These are phyloP conservation scores for Cathartes aura DNA, from an alignment of 2,113 vertebrate genomes.

Conservation along the genomic window DNA sequence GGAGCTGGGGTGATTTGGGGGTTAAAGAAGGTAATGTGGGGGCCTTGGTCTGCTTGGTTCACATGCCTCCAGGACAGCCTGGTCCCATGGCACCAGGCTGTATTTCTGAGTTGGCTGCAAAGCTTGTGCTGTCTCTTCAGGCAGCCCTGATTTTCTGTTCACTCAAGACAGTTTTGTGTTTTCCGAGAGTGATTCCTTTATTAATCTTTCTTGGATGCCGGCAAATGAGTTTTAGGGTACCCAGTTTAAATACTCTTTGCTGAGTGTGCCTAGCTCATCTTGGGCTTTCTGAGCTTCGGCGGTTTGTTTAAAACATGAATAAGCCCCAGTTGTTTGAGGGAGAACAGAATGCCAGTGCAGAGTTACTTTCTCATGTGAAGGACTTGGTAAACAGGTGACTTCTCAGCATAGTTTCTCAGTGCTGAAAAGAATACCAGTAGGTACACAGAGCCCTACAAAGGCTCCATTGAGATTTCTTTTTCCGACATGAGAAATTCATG, in stretches of 20 bases:
- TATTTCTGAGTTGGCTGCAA: background rate
- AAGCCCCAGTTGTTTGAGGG: background rate
- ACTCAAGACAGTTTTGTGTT: background rate
- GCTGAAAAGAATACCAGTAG: background rate
- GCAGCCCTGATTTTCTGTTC: conserved; percentile 13
- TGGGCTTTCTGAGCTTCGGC: background rate
- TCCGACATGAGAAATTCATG: background rate
- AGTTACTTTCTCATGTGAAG: conserved; percentile 8
- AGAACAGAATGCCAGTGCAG: conserved; percentile 9
- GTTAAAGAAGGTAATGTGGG: background rate
- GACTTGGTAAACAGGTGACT: background rate
- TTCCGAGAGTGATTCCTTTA: background rate
- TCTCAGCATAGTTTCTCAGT: background rate
- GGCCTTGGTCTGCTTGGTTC: background rate
- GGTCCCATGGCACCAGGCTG: background rate
- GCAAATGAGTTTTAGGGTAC: background rate
- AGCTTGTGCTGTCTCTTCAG: conserved; percentile 14
- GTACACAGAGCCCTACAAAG: conserved; percentile 32
- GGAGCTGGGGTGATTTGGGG: background rate
- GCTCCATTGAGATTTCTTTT: conserved; percentile 27
- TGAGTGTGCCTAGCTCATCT: background rate
- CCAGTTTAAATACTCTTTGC: conserved; percentile 11
- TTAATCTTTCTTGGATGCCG: background rate
- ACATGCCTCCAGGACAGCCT: background rate
- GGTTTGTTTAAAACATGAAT: background rate